These are phyloP conservation scores for Agrilus planipennis DNA, from an alignment of 1,140 invertebrate genomes.

Conservation along the genomic window DNA sequence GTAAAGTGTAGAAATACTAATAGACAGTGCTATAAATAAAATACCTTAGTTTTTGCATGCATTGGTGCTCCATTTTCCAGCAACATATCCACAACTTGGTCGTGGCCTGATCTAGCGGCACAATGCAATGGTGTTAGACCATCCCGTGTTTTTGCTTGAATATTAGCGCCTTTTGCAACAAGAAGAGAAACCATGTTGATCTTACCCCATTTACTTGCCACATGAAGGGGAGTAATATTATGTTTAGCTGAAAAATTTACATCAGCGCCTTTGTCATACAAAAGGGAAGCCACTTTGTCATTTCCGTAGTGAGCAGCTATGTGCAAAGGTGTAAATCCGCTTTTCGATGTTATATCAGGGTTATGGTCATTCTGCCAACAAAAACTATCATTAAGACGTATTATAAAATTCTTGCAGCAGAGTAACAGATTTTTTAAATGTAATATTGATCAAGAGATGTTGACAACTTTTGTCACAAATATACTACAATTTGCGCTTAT, in stretches of 20 bases:
- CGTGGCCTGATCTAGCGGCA: slow-evolving; percentile 91
- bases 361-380: slow-evolving; percentile 74
- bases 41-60: slow-evolving; percentile 92
- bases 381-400: no score
- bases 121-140: slow-evolving; percentile 87
- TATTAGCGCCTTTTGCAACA: slow-evolving; percentile 75
- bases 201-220: slow-evolving; percentile 96
- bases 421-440: no score
- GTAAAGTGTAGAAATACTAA: neutral
- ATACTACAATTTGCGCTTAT: no score
- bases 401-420: no score
- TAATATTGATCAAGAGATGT: no score
- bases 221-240: slow-evolving; percentile 85
- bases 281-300: slow-evolving; percentile 81
- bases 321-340: slow-evolving; percentile 95
- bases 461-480: no score
- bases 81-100: slow-evolving; percentile 86
- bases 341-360: slow-evolving; percentile 92
- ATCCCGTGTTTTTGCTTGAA: slow-evolving; percentile 90
- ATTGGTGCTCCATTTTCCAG: slow-evolving; percentile 88
- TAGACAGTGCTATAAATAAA: no score
- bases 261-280: slow-evolving; percentile 87
- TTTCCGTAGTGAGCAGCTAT: slow-evolving; percentile 99
- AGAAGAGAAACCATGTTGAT: slow-evolving; percentile 73
- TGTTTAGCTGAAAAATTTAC: slow-evolving; percentile 95